phyloP scores from a whole-genome alignment of 2,113 vertebrate species.

The Cinclus cinclus region DNA sequence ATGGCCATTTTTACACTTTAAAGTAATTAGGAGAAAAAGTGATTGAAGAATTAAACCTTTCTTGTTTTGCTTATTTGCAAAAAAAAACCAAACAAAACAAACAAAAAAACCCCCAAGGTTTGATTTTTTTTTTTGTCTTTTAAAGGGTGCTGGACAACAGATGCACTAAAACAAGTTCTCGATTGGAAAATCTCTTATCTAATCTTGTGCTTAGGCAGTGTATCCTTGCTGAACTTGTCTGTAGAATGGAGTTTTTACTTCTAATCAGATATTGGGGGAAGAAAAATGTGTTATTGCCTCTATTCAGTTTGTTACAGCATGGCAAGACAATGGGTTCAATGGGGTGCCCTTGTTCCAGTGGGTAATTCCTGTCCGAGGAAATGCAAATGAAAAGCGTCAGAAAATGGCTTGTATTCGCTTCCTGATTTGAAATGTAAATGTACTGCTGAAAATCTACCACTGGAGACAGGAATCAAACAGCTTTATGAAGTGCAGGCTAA shows the following conservation, averaged over 20 bases:
- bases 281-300: not conserved
- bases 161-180: not conserved
- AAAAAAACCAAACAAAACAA: not conserved
- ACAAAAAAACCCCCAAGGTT: too few relatives aligned
- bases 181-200: not conserved
- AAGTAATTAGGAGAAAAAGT: not conserved
- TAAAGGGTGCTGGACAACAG: not conserved
- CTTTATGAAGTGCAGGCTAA: not conserved
- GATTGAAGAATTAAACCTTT: not conserved
- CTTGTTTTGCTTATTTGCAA: not conserved
- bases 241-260: not conserved
- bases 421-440: slow-evolving; percentile 43
- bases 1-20: not conserved
- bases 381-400: not conserved
- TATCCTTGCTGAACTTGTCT: not conserved
- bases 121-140: not conserved
- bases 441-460: not conserved
- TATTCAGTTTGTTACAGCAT: not conserved
- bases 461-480: not conserved
- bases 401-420: slow-evolving; percentile 16
- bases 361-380: slow-evolving; percentile 20
- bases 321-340: not conserved
- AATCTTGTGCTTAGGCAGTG: not conserved
- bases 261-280: not conserved
- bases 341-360: not conserved